Evolutionary conservation across 2,113 vertebrate species (phyloP).

Genomic region (Nymphicus hollandicus): DNA sequence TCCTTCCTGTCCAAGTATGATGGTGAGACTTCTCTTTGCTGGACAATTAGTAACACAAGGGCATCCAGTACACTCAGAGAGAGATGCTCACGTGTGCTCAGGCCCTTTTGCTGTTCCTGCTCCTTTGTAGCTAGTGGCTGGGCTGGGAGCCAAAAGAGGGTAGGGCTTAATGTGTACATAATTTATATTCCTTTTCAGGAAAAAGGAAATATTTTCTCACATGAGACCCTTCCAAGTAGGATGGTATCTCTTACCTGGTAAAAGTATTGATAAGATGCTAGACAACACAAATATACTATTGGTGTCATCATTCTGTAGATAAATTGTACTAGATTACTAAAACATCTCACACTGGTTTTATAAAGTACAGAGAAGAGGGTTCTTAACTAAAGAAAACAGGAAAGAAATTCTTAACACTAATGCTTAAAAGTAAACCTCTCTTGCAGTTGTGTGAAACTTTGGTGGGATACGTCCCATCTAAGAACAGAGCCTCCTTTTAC

Average conservation of each 20-base stretch:
- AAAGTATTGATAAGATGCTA: not conserved
- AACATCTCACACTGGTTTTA: not conserved
- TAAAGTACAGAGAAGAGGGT: not conserved
- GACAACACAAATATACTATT: not conserved
- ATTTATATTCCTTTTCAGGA: not conserved
- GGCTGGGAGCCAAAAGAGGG: slow-evolving; percentile 34
- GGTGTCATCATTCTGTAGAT: not conserved
- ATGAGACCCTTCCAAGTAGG: not conserved
- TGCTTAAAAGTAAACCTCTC: not conserved
- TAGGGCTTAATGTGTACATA: slow-evolving; percentile 29
- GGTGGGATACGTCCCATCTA: not conserved
- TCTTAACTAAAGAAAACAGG: not conserved
- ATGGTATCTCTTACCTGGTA: not conserved
- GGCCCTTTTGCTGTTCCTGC: not conserved
- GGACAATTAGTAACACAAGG: not conserved
- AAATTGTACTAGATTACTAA: not conserved
- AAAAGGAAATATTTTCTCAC: not conserved
- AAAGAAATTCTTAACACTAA: not conserved
- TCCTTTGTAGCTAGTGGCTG: not conserved
- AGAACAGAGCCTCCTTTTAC: not conserved
- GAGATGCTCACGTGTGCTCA: not conserved
- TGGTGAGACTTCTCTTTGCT: not conserved
- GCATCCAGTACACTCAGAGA: not conserved
- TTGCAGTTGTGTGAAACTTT: not conserved
- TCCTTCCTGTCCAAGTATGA: not conserved